Evolutionary conservation across 64 coral and sea anemone genomes (phyloP).

Genomic region (Orbicella faveolata): DNA sequence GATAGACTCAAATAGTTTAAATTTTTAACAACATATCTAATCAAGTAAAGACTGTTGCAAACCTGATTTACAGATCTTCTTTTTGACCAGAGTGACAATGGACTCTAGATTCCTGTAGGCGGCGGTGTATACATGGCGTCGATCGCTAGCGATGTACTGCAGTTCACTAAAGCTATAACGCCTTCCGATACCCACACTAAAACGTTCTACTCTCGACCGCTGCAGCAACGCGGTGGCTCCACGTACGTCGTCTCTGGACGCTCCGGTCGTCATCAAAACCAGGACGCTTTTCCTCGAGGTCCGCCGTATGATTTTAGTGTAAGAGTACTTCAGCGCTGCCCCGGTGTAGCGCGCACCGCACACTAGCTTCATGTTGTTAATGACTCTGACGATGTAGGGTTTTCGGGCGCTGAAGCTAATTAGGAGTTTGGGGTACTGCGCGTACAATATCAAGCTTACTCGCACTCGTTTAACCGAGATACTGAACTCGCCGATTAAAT

Average conservation of each 20-base stretch:
- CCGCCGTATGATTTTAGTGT: constrained; percentile 17
- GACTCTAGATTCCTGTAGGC: constrained; percentile 65
- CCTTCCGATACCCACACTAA: constrained; percentile 36
- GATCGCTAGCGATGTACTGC: constrained; percentile 50
- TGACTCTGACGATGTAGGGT: constrained; percentile 27
- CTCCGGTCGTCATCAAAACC: constrained; percentile 51
- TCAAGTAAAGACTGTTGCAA: not conserved
- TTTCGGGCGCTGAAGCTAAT: constrained; percentile 46
- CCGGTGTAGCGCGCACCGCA: constrained; percentile 50
- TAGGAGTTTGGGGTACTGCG: constrained; percentile 27
- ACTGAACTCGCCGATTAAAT: constrained; percentile 35
- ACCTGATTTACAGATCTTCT: constrained; percentile 62
- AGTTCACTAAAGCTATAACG: constrained; percentile 39
- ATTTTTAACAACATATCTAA: no score
- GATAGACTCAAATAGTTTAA: not conserved
- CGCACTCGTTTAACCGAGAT: constrained; percentile 13
- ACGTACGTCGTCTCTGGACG: constrained; percentile 39
- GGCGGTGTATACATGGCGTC: constrained; percentile 58
- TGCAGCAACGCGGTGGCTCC: constrained; percentile 22
- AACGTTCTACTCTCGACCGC: constrained; percentile 15
- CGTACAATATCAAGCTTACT: constrained; percentile 47
- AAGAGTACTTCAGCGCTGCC: constrained; percentile 43
- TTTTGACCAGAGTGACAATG: constrained; percentile 13
- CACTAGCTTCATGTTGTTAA: constrained; percentile 45
- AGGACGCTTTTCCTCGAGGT: constrained; percentile 20